These are phyloP conservation scores for Neopelma chrysocephalum DNA, from an alignment of 2,797 vertebrate species.

Conservation along the genomic window DNA sequence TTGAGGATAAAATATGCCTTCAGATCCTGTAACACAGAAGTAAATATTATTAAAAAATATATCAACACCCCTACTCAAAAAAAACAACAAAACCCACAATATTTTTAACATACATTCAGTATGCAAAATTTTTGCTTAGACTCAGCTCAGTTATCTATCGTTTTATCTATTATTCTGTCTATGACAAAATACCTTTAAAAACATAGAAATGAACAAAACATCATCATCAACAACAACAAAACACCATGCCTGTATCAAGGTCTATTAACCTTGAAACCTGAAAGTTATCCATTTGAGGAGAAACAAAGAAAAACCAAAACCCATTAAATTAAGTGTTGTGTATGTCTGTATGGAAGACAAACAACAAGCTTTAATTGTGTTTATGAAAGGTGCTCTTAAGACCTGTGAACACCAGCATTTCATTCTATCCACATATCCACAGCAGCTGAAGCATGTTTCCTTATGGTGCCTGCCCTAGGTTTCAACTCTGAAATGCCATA, in stretches of 20 bases:
- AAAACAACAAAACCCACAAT: accelerated
- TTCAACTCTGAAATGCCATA: not conserved
- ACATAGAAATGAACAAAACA: not conserved
- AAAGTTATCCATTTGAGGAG: not conserved
- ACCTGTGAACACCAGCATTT: not conserved
- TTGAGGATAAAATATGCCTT: not conserved
- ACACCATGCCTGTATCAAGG: accelerated
- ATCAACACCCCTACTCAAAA: accelerated
- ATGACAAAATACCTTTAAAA: not conserved
- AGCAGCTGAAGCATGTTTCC: not conserved
- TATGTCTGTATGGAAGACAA: not conserved
- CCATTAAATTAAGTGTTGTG: not conserved
- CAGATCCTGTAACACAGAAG: not conserved
- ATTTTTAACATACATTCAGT: not conserved
- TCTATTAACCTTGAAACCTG: not conserved
- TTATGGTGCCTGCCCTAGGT: not conserved
- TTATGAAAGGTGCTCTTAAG: not conserved
- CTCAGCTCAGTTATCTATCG: accelerated
- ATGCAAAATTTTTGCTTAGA: not conserved
- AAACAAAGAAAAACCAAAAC: not conserved
- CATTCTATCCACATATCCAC: not conserved
- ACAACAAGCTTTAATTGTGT: not conserved
- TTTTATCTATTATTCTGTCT: not conserved
- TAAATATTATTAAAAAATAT: not conserved
- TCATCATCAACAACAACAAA: not conserved